Evolutionary conservation across 2,888 invertebrate species (phyloP).

Genomic region (Adineta ricciae): DNA sequence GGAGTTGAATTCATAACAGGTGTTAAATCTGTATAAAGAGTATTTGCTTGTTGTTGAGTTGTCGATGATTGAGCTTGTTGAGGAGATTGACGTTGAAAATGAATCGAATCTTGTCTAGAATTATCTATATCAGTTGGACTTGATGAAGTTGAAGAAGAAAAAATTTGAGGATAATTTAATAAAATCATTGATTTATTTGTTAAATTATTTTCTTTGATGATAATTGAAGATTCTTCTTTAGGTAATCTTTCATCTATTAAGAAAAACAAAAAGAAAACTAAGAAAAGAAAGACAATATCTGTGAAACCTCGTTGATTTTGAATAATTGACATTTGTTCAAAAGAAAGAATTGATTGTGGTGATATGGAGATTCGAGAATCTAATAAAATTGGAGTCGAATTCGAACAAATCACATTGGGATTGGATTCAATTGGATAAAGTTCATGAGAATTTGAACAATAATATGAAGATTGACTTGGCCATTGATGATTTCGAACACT

Average conservation of each 20-base stretch:
- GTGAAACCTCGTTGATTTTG: conserved; percentile 6
- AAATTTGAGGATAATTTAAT: not conserved
- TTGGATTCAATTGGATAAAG: not conserved
- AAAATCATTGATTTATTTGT: not conserved
- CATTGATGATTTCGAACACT: conserved; percentile 11
- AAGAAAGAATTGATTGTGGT: not conserved
- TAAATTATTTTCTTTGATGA: not conserved
- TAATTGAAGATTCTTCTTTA: not conserved
- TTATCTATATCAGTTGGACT: not conserved
- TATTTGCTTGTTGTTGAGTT: not conserved
- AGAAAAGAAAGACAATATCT: no score
- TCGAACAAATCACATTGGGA: not conserved
- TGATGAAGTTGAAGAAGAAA: not conserved
- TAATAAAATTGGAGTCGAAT: not conserved
- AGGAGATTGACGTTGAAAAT: not conserved
- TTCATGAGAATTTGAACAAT: conserved; percentile 11
- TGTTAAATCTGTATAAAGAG: not conserved
- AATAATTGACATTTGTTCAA: not conserved
- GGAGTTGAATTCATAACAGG: conserved; percentile 10
- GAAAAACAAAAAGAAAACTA: no score
- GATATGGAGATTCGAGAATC: not conserved
- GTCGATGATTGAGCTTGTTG: not conserved
- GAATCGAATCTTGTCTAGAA: not conserved
- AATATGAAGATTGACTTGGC: not conserved
- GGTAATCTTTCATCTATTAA: not conserved